Evolutionary conservation across 1,140 invertebrate genomes (phyloP).

Genomic region (Magallana ariakensis): DNA sequence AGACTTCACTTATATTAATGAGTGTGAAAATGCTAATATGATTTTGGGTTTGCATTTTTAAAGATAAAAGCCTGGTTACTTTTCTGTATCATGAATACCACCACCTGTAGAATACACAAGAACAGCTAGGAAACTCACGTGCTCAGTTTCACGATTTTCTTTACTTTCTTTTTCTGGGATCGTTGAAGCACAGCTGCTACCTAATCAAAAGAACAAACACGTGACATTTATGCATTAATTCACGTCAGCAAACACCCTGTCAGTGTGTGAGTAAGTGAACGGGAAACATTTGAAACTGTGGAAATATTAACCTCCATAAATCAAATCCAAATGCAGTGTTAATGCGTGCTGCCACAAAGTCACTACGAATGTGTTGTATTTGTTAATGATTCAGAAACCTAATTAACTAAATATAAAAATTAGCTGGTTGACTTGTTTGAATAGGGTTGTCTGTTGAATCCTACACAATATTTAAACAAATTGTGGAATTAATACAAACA

Average conservation of each 20-base stretch:
- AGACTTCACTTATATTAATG: neutral
- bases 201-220: constrained; percentile 15
- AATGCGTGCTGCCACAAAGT: no score
- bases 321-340: no score
- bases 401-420: no score
- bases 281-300: no score
- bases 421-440: no score
- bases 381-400: no score
- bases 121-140: neutral
- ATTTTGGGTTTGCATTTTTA: neutral
- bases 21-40: neutral
- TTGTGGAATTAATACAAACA: no score
- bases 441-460: no score
- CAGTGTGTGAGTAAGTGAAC: no score
- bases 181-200: constrained; percentile 22
- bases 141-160: constrained; percentile 25
- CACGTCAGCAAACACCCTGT: constrained; percentile 10
- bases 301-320: no score
- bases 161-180: constrained; percentile 34
- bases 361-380: no score
- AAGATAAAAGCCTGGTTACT: neutral
- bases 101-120: neutral
- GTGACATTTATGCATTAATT: neutral
- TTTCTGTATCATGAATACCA: neutral
- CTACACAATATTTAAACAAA: no score